Evolutionary conservation across 23 tunicate species (phyloP).

Genomic region (Aplidium turbinatum): DNA sequence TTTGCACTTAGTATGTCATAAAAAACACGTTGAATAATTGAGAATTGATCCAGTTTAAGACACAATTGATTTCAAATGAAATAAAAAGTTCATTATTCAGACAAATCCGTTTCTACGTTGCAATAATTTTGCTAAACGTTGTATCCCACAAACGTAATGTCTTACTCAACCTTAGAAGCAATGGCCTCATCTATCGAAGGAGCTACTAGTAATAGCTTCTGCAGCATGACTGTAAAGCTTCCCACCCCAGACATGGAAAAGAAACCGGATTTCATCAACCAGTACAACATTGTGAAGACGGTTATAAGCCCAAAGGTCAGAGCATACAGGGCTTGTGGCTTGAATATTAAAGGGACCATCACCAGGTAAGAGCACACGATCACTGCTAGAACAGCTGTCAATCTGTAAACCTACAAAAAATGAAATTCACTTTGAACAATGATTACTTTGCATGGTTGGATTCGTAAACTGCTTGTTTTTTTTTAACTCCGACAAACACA

Average conservation of each 20-base stretch:
- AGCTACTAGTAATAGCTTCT: conserved; percentile 64
- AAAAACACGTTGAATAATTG: too few species aligned
- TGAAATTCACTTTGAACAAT: too few species aligned
- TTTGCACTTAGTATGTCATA: too few species aligned
- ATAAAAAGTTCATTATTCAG: too few species aligned
- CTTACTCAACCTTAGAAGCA: neutral
- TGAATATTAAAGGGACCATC: conserved; percentile 50
- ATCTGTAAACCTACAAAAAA: conserved; percentile 65
- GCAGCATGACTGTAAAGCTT: conserved; percentile 15
- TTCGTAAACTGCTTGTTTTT: too few species aligned
- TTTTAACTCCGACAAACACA: too few species aligned
- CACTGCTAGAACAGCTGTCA: conserved; percentile 60
- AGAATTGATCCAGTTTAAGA: too few species aligned
- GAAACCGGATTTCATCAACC: conserved; percentile 23
- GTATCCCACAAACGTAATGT: neutral
- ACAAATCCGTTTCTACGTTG: too few species aligned
- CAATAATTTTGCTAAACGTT: neutral
- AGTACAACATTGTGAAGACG: conserved; percentile 38
- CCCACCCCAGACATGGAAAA: conserved; percentile 70
- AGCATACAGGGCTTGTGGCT: conserved; percentile 65
- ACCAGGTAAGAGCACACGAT: conserved; percentile 47
- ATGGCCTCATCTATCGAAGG: neutral
- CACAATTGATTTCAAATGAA: too few species aligned
- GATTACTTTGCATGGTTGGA: too few species aligned
- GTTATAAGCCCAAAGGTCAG: conserved; percentile 39